A percentile compares a stretch with the other conserved stretches of the same genome.
Evolutionary conservation across 2,888 invertebrate genomes (phyloP).

Genomic region (Leptinotarsa tumamoca): DNA sequence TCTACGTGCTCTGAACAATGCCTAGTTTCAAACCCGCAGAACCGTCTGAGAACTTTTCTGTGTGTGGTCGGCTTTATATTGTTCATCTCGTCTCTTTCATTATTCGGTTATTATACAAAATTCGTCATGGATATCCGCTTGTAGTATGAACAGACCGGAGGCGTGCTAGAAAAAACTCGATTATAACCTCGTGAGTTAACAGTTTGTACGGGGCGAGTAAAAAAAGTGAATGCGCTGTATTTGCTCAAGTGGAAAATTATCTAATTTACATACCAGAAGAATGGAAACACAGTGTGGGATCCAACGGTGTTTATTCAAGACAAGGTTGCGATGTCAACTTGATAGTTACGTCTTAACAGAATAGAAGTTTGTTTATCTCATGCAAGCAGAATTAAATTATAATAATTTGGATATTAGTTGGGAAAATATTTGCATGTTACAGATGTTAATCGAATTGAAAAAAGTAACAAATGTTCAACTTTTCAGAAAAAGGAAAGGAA

Average conservation of each 20-base stretch:
- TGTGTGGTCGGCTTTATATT: slow-evolving; percentile 9
- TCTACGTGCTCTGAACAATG: neutral
- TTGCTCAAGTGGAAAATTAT: slow-evolving; percentile 11
- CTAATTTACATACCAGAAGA: neutral
- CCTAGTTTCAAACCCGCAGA: neutral
- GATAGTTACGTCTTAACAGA: no score
- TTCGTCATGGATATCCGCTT: slow-evolving; percentile 15
- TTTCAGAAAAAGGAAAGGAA: no score
- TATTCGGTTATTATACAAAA: slow-evolving; percentile 17
- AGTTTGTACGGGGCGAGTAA: slow-evolving; percentile 6
- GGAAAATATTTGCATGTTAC: no score
- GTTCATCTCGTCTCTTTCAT: slow-evolving; percentile 3
- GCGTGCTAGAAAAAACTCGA: slow-evolving; percentile 8
- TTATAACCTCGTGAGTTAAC: neutral
- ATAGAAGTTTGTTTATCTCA: no score
- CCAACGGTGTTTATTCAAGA: neutral
- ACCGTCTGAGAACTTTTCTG: neutral
- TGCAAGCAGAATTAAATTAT: no score
- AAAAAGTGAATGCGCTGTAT: neutral
- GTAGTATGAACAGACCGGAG: slow-evolving; percentile 13
- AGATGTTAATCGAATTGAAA: no score
- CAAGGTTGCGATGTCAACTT: neutral
- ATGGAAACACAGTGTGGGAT: neutral
- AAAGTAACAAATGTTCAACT: no score
- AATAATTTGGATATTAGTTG: no score